Conservation (phyloP, 2,113 vertebrate species). For the Cyanistes caeruleus region DNA sequence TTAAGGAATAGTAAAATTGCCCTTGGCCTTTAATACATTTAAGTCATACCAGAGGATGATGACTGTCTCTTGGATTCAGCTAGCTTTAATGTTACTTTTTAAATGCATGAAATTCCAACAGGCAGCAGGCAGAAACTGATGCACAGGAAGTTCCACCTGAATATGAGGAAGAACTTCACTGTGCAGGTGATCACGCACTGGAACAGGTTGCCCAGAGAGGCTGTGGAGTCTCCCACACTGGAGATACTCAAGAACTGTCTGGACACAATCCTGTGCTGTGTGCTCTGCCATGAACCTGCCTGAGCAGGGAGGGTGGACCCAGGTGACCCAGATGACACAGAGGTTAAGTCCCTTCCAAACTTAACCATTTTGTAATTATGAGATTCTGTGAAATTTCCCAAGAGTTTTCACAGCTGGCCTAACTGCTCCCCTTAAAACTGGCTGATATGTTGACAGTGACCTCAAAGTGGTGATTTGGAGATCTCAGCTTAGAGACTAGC, state of each 20-base stretch:
- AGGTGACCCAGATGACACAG: background rate
- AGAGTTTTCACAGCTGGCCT: background rate
- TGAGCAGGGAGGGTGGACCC: background rate
- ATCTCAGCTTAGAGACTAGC: background rate
- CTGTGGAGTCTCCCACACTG: background rate
- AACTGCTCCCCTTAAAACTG: background rate
- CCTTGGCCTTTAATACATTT: background rate
- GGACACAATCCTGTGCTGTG: fast-evolving
- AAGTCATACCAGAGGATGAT: background rate
- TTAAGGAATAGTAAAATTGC: background rate
- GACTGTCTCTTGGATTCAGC: background rate
- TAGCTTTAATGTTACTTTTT: background rate
- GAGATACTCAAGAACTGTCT: background rate
- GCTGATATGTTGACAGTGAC: background rate
- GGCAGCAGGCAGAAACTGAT: background rate
- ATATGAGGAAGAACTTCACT: background rate
- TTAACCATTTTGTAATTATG: background rate
- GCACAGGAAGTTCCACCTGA: background rate
- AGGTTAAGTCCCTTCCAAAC: background rate
- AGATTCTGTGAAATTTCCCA: background rate
- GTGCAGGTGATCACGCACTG: fast-evolving
- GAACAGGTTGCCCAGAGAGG: background rate
- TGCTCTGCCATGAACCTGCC: background rate
- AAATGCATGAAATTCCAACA: background rate
- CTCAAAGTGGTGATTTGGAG: background rate